Evolutionary conservation across 2,113 vertebrate genomes (phyloP).

Genomic region (Mus pahari): DNA sequence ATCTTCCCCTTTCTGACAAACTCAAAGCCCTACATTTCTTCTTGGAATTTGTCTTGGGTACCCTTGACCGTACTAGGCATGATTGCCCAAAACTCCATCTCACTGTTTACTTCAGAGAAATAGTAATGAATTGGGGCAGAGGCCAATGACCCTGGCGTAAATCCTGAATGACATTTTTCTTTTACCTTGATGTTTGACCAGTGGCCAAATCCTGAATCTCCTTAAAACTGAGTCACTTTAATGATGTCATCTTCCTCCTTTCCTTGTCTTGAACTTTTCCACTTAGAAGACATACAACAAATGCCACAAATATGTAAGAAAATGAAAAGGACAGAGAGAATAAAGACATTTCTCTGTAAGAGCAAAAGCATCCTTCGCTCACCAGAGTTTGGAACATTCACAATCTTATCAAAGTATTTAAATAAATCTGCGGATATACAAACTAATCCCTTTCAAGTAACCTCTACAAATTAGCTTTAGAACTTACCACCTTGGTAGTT

Average conservation of each 20-base stretch:
- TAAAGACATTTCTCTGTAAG: neutral
- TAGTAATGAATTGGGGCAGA: neutral
- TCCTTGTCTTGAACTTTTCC: neutral
- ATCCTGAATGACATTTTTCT: neutral
- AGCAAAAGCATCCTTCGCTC: neutral
- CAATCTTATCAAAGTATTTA: neutral
- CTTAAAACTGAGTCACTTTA: conserved; percentile 45
- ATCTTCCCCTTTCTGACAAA: too few relatives aligned
- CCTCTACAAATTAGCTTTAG: neutral
- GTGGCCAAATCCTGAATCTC: neutral
- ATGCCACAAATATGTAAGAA: neutral
- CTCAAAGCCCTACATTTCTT: too few relatives aligned
- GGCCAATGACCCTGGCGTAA: neutral
- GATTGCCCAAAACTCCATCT: neutral
- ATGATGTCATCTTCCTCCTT: neutral
- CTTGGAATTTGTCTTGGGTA: too few relatives aligned
- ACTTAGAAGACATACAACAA: neutral
- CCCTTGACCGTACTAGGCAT: neutral
- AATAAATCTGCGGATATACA: neutral
- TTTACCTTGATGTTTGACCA: neutral
- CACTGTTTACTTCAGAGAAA: neutral
- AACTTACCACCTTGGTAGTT: neutral
- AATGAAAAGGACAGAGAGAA: neutral
- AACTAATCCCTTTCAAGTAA: too few relatives aligned
- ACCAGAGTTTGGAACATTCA: neutral